Evolutionary conservation across 2,888 invertebrate genomes (phyloP).

Genomic region (Sinelater perroti): DNA sequence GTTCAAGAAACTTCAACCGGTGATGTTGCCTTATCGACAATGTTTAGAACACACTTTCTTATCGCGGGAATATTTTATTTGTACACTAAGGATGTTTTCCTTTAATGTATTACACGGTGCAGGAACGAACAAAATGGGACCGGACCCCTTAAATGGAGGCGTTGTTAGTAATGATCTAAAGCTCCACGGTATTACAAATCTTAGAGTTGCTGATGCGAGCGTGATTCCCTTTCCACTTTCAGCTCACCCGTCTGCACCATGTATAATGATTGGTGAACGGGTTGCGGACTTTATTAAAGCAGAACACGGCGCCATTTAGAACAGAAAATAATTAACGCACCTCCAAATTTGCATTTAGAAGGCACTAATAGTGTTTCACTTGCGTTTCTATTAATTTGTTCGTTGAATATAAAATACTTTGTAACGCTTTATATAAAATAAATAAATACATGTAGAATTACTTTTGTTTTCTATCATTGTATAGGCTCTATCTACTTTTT

Average conservation of each 20-base stretch:
- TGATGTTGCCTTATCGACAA: conserved; percentile 59
- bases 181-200: conserved; percentile 66
- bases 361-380: too few relatives aligned
- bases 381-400: too few relatives aligned
- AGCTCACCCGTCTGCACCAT: conserved; percentile 73
- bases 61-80: conserved; percentile 74
- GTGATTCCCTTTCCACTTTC: conserved; percentile 70
- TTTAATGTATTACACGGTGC: conserved; percentile 72
- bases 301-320: neutral
- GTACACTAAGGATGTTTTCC: conserved; percentile 65
- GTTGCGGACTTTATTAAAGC: conserved; percentile 62
- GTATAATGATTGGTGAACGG: conserved; percentile 75
- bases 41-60: conserved; percentile 63
- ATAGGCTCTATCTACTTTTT: too few relatives aligned
- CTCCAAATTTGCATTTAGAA: too few relatives aligned
- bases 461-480: too few relatives aligned
- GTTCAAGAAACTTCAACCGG: conserved; percentile 67
- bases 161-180: conserved; percentile 70
- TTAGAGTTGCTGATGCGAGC: conserved; percentile 73
- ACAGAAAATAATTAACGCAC: too few relatives aligned
- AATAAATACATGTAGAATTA: too few relatives aligned
- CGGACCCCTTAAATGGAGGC: conserved; percentile 64
- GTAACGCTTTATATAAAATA: too few relatives aligned
- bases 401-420: too few relatives aligned
- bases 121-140: conserved; percentile 76